These are phyloP conservation scores for Dendrolimus kikuchii DNA, from an alignment of 1,140 invertebrate genomes.

Conservation along the genomic window DNA sequence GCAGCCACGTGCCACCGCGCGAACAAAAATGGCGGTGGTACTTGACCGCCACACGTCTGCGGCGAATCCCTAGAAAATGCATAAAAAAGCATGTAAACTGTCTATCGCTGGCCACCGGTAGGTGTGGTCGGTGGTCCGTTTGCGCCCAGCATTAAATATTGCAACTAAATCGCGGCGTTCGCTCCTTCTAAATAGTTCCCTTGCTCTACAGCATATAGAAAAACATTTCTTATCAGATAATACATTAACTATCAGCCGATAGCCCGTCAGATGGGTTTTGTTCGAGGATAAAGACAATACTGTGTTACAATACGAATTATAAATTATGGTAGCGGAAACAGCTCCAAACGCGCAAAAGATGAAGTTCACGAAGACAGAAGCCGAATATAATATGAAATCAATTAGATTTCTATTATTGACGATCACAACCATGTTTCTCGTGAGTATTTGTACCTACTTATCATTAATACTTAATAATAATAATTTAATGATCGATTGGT, in stretches of 20 bases:
- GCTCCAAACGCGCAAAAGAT: conserved; percentile 26
- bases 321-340: conserved; percentile 23
- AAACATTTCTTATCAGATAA: conserved; percentile 17
- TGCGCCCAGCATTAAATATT: no score
- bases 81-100: no score
- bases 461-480: no score
- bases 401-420: conserved; percentile 59
- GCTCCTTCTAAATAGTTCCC: no score
- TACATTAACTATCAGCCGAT: conserved; percentile 7
- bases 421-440: conserved; percentile 62
- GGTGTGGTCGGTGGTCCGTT: no score
- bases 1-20: no score
- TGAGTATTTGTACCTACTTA: conserved; percentile 32
- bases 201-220: conserved; percentile 9
- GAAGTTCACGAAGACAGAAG: conserved; percentile 51
- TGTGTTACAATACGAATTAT: neutral
- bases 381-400: conserved; percentile 64
- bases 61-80: no score
- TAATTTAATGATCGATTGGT: no score
- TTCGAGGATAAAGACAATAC: conserved; percentile 1
- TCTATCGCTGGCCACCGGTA: no score
- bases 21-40: no score
- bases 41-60: no score
- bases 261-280: conserved; percentile 6
- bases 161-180: no score